These are phyloP conservation scores for Neuroterus valhalla DNA, from an alignment of 1,140 invertebrate genomes.

Conservation along the genomic window DNA sequence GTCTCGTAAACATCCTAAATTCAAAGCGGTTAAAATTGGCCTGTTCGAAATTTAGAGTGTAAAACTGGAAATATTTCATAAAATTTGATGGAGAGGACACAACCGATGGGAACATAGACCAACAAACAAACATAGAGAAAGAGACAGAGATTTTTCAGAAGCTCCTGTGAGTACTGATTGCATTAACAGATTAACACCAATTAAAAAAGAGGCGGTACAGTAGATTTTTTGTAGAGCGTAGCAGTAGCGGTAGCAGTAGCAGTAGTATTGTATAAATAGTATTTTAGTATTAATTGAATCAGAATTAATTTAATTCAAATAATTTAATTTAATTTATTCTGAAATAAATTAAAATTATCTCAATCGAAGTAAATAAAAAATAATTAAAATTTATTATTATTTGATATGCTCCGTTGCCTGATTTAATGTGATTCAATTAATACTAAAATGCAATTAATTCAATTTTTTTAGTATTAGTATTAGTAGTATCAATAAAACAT, in stretches of 20 bases:
- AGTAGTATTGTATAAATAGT: conserved; percentile 32
- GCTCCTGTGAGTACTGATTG: conserved; percentile 12
- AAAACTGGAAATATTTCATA: too few species aligned
- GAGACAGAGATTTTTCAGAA: conserved; percentile 31
- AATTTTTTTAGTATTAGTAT: conserved; percentile 1
- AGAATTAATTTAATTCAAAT: neutral
- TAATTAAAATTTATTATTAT: too few species aligned
- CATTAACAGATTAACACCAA: conserved; percentile 25
- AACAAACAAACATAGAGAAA: conserved; percentile 38
- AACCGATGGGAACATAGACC: conserved; percentile 27
- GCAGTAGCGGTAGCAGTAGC: conserved; percentile 40
- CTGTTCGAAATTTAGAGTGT: too few species aligned
- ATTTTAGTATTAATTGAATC: conserved; percentile 16
- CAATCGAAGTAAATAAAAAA: too few species aligned
- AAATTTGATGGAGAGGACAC: conserved; percentile 8
- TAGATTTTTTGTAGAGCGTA: conserved; percentile 29
- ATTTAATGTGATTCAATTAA: too few species aligned
- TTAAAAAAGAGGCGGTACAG: conserved; percentile 31
- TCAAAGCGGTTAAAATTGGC: too few species aligned
- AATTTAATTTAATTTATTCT: too few species aligned
- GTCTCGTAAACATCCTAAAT: too few species aligned
- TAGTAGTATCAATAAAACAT: conserved; percentile 39
- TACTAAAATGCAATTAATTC: too few species aligned
- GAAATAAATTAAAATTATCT: too few species aligned
- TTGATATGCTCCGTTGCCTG: too few species aligned